Evolutionary conservation across 2,888 invertebrate species (phyloP), one percentile per base, ranked within the genome.

Genomic region (Leistus spinibarbis): DNA sequence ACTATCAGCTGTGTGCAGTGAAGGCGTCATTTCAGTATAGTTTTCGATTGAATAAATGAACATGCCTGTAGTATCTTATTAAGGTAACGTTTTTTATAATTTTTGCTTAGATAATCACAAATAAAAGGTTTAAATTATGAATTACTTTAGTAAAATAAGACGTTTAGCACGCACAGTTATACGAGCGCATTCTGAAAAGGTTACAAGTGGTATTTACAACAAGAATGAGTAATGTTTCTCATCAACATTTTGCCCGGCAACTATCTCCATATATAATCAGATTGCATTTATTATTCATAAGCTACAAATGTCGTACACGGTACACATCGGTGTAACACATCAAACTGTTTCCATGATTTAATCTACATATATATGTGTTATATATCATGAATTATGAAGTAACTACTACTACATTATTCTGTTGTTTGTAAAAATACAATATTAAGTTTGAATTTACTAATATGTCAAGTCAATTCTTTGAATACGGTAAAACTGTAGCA

Each of bases 341-440:
- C 40, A 40, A 40, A 40, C 40, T 40, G 40, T 13, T 40, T 13
- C 40, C 1, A 40, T 40, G 40, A 7, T 40, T 13, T 13, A 1
- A 40, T 40, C 13, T 40, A 40, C 40, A 40, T 40, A 40, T 40
- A 40, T 13, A 40, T 40, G 40, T 40, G 40, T 40, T 40, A 40
- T 40, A 10, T 40, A 10, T 5, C 13, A 40, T 40, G 40, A 40
- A 40, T 40, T 40, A 40, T 40, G 40, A 7, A 40, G 40, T 40
- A 5, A 40, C 5, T 40, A 40, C 5, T 40, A 10, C 7, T 40
- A 40, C 13, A 40, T 40, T 40, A 40, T 40, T 40, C 40, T 40
- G 40, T 40, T 40, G 40, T 40, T 40, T 40, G 40, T 40, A 40
- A 40, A 40, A 40, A 40, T 69, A 75, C 68, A 69, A 76, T 69